Evolutionary conservation across 2,888 invertebrate species (phyloP), one percentile per base, ranked within the genome.

Genomic region (Parnassius mnemosyne): DNA sequence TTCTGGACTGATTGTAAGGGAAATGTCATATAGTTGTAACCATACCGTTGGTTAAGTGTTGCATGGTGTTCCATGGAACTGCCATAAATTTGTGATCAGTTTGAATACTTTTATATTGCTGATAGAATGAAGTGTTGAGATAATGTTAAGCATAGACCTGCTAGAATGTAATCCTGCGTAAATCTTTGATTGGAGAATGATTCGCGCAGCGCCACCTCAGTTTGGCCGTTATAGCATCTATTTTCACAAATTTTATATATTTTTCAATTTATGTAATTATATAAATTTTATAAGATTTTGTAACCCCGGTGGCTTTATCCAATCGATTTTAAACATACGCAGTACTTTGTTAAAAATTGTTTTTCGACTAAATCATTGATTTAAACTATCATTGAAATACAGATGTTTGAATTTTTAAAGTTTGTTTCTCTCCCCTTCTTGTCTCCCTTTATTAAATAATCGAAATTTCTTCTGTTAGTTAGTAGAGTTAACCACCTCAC

Each of bases 41-140:
- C 79, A 76, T 76, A 75, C 77, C 79, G 82, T 85, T 83, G 87
- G 84, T 70, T 81, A 80, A 85, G 85, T 83, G 87, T 87, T 86
- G 88, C 87, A 84, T 87, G 89, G 88, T 74, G 88, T 87, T 88
- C 88, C 84, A 84, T 84, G 85, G 89, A 83, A 75, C 89, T 87
- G 91, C 90, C 89, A 90, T 89, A 89, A 85, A 80, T 82, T 83
- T 91, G 89, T 90, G 91, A 91, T 90, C 87, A 82, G 88, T 89
- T 90, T 91, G 85, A 90, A 87, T 90, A 91, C 89, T 90, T 91
- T 90, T 91, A 89, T 89, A 89, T 85, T 88, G 87, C 87, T 84
- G 86, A 84, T 80, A 82, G 86, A 81, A 79, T 84, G 83, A 82
- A 83, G 77, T 81, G 81, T 84, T 84, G 80, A 81, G 76, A 79